A percentile compares a stretch with the other conserved stretches of the same genome.
Conservation (phyloP, 2,113 vertebrate species). For the Polypterus senegalus region DNA sequence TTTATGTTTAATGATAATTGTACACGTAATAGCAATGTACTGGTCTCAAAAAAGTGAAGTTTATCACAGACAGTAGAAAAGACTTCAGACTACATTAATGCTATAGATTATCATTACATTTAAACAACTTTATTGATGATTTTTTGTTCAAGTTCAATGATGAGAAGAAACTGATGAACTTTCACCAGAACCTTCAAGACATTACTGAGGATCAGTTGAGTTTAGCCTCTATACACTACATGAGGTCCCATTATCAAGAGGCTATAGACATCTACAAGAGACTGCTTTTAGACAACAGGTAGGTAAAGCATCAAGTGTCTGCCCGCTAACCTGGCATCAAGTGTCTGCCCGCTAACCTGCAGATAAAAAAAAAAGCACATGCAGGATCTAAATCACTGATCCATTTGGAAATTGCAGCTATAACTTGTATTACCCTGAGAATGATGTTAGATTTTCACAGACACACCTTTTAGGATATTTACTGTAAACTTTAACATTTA, state of each 20-base stretch:
- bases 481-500: too few relatives aligned
- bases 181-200: conserved; percentile 92
- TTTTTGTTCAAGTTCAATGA: conserved; percentile 67
- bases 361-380: too few relatives aligned
- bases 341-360: too few relatives aligned
- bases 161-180: conserved; percentile 90
- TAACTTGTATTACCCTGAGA: too few relatives aligned
- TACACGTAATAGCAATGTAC: neutral
- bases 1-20: neutral
- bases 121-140: conserved; percentile 19
- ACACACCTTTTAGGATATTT: too few relatives aligned
- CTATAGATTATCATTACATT: neutral
- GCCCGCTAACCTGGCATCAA: too few relatives aligned
- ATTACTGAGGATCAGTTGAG: conserved; percentile 94
- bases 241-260: conserved; percentile 95
- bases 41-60: neutral
- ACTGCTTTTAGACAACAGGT: conserved; percentile 86
- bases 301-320: neutral
- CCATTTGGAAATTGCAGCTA: too few relatives aligned
- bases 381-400: too few relatives aligned
- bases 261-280: conserved; percentile 95
- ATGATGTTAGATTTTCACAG: too few relatives aligned
- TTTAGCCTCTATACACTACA: conserved; percentile 93
- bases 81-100: neutral
- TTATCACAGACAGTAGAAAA: neutral